Evolutionary conservation across 1,140 invertebrate species (phyloP).

Genomic region (Dreissena rostriformis): DNA sequence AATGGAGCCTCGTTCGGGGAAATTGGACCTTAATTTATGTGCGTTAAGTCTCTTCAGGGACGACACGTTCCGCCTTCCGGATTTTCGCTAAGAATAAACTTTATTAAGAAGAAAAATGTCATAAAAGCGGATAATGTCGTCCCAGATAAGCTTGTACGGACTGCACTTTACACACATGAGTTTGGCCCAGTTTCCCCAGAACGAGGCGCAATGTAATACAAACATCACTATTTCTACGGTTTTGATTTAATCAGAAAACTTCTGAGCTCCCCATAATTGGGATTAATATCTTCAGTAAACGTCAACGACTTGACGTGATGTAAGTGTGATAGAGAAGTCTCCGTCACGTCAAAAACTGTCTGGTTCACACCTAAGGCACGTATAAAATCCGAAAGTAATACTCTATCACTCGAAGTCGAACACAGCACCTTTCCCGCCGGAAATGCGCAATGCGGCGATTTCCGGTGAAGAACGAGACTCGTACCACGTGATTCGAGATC

Average conservation of each 20-base stretch:
- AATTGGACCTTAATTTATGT: too few relatives aligned
- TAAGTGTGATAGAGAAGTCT: slow-evolving; percentile 46
- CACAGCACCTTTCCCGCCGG: slow-evolving; percentile 14
- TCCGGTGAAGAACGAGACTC: slow-evolving; percentile 47
- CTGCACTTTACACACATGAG: too few relatives aligned
- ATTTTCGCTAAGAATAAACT: too few relatives aligned
- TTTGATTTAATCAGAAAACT: slow-evolving; percentile 19
- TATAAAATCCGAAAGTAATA: not conserved
- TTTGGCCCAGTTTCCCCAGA: too few relatives aligned
- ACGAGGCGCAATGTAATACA: too few relatives aligned
- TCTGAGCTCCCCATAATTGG: slow-evolving; percentile 23
- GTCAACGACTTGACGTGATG: not conserved
- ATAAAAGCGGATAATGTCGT: too few relatives aligned
- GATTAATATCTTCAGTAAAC: slow-evolving; percentile 14
- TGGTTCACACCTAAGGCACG: not conserved
- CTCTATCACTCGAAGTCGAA: not conserved
- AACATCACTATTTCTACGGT: too few relatives aligned
- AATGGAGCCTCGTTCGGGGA: too few relatives aligned
- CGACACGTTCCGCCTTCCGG: too few relatives aligned
- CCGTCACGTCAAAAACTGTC: not conserved
- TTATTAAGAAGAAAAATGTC: too few relatives aligned
- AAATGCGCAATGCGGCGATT: slow-evolving; percentile 26
- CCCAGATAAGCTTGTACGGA: too few relatives aligned
- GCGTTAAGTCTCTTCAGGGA: too few relatives aligned
- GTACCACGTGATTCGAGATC: slow-evolving; percentile 32